Evolutionary conservation across 2,113 vertebrate species (phyloP).

Genomic region (zebrafish (Danio rerio)): DNA sequence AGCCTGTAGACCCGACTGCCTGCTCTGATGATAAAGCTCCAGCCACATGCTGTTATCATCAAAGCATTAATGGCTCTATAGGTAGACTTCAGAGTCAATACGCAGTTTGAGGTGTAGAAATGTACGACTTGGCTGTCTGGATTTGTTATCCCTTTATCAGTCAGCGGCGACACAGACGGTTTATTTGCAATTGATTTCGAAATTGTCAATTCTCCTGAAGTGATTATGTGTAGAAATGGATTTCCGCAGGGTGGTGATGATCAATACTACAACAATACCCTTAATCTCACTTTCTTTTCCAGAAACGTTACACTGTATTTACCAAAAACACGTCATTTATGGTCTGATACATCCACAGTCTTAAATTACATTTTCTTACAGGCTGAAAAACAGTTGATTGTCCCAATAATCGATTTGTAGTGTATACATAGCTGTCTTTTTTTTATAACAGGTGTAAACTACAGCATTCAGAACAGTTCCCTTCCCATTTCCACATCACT

Average conservation of each 20-base stretch:
- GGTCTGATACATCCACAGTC: background rate
- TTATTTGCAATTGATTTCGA: conserved; percentile 8
- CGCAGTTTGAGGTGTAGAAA: conserved; percentile 35
- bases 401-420: background rate
- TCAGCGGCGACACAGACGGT: background rate
- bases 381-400: background rate
- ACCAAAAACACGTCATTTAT: background rate
- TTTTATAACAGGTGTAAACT: conserved; percentile 19
- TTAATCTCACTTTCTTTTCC: background rate
- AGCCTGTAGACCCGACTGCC: background rate
- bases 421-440: background rate
- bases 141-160: background rate
- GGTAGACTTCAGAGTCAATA: conserved; percentile 22
- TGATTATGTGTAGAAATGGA: background rate
- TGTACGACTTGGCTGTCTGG: background rate
- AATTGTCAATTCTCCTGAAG: background rate
- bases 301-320: background rate
- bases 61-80: background rate
- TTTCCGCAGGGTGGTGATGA: background rate
- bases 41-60: background rate
- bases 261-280: background rate
- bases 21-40: background rate
- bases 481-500: background rate
- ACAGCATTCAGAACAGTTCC: background rate
- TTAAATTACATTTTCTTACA: background rate